phyloP scores from a whole-genome alignment of 2,888 invertebrate species.

The Morpho helenor region DNA sequence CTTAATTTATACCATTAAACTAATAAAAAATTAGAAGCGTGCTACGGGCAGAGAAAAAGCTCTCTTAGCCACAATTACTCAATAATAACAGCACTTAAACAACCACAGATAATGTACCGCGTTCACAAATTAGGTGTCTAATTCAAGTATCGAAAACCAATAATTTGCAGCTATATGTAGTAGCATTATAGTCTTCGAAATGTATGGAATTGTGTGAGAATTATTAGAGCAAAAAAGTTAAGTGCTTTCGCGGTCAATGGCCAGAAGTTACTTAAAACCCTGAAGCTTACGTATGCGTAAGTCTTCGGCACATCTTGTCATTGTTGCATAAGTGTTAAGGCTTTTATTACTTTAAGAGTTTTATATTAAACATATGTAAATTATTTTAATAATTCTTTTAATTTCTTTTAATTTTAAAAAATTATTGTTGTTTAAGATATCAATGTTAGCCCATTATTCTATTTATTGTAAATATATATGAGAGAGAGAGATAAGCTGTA shows the following conservation, averaged over 20 bases:
- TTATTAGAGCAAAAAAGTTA: slow-evolving; percentile 22
- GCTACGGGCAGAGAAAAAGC: slow-evolving; percentile 9
- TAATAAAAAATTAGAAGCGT: slow-evolving; percentile 11
- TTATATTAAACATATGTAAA: too few species aligned
- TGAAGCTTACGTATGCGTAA: not conserved
- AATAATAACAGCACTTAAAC: slow-evolving; percentile 19
- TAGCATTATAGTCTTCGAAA: slow-evolving; percentile 24
- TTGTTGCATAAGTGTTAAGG: too few species aligned
- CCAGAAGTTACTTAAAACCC: slow-evolving; percentile 11
- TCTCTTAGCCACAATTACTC: slow-evolving; percentile 20
- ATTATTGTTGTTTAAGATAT: too few species aligned
- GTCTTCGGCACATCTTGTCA: too few species aligned
- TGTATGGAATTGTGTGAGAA: slow-evolving; percentile 25
- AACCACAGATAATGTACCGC: slow-evolving; percentile 25
- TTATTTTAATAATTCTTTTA: too few species aligned
- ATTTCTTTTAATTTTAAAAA: too few species aligned
- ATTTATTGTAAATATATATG: too few species aligned
- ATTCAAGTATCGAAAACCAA: slow-evolving; percentile 33
- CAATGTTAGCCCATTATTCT: too few species aligned
- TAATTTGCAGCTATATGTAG: slow-evolving; percentile 32
- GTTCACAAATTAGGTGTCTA: slow-evolving; percentile 33
- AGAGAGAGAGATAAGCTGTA: too few species aligned
- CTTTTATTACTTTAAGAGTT: too few species aligned
- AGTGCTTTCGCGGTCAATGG: slow-evolving; percentile 27
- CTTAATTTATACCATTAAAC: not conserved